A percentile compares a stretch with the other conserved stretches of the same genome.
These are phyloP conservation scores for Eulemur rubriventer DNA, from an alignment of 2,797 vertebrate species.

Conservation along the genomic window DNA sequence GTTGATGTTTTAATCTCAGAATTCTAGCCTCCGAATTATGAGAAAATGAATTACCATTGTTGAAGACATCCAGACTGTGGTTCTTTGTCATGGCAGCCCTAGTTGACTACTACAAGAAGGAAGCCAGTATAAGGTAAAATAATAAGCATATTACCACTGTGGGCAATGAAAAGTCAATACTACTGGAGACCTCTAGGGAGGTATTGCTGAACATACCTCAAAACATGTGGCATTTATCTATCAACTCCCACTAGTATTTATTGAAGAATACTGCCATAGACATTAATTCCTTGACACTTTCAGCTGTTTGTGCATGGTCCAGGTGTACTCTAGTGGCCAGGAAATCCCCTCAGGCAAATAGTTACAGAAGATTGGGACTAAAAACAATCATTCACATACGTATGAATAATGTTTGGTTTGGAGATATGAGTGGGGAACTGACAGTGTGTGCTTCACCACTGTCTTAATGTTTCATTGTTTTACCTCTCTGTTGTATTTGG, in stretches of 20 bases:
- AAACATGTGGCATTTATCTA: not conserved
- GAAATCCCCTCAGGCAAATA: not conserved
- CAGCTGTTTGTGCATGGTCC: not conserved
- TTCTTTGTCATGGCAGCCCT: not conserved
- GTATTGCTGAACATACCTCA: not conserved
- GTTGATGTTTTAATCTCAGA: not conserved
- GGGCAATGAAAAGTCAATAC: not conserved
- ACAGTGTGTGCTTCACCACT: not conserved
- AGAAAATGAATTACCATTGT: not conserved
- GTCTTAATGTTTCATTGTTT: not conserved
- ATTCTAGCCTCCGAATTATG: not conserved
- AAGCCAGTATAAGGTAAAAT: not conserved
- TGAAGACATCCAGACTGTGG: not conserved
- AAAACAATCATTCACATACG: not conserved
- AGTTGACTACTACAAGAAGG: not conserved
- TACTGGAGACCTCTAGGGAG: not conserved
- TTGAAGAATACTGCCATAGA: not conserved
- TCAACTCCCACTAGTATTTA: not conserved
- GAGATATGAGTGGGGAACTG: not conserved
- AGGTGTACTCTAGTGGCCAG: not conserved
- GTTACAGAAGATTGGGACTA: not conserved
- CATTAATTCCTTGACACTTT: not conserved
- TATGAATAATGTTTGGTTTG: not conserved
- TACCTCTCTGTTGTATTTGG: not conserved
- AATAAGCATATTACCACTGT: not conserved